These are phyloP conservation scores for Channallabes apus DNA, from an alignment of 2,797 vertebrate species.

Conservation along the genomic window DNA sequence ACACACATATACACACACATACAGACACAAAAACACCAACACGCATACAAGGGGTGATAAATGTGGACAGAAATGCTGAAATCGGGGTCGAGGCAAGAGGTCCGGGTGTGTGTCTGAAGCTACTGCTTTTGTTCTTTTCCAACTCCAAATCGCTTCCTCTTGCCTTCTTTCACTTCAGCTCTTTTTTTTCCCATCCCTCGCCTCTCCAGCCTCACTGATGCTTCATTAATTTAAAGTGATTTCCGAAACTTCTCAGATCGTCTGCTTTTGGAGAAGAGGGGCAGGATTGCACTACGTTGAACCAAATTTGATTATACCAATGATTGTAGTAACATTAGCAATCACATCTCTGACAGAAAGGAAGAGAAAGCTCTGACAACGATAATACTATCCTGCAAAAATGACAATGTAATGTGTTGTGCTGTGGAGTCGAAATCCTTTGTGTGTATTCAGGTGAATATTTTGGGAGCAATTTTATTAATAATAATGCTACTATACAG, in stretches of 20 bases:
- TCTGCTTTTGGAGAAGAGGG: conserved; percentile 21
- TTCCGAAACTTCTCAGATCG: conserved; percentile 35
- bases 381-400: conserved; percentile 57
- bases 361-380: conserved; percentile 50
- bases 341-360: conserved; percentile 24
- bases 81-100: conserved; percentile 61
- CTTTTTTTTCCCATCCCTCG: conserved; percentile 24
- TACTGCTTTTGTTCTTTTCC: conserved; percentile 38
- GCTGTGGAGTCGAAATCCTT: conserved; percentile 66
- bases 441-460: conserved; percentile 68
- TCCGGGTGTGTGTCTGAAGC: conserved; percentile 24
- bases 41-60: conserved; percentile 44
- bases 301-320: conserved; percentile 60
- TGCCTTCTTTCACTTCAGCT: conserved; percentile 42
- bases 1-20: conserved; percentile 29
- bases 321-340: conserved; percentile 57
- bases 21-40: neutral
- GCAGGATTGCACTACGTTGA: conserved; percentile 52
- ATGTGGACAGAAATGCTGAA: conserved; percentile 62
- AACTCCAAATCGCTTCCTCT: conserved; percentile 21
- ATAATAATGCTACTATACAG: conserved; percentile 63
- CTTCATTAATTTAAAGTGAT: conserved; percentile 20
- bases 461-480: conserved; percentile 72
- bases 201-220: conserved; percentile 11
- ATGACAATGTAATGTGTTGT: conserved; percentile 67